Percentiles rank a stretch among this genome's conserved stretches.
Conservation (phyloP, 1,140 invertebrate species). For the Drosophila navojoa region DNA sequence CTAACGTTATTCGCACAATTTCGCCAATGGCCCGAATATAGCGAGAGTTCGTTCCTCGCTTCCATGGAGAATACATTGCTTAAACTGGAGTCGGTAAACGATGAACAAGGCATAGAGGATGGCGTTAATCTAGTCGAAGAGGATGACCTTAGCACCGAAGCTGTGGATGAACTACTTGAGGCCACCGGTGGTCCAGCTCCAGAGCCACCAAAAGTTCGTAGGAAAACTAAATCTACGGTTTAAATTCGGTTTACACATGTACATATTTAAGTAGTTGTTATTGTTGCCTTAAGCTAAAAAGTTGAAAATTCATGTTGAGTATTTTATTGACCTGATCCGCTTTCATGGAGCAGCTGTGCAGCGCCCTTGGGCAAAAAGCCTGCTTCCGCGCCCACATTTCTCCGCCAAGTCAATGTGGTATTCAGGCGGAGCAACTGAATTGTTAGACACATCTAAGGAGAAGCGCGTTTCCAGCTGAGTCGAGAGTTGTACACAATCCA, state of each 20-base stretch:
- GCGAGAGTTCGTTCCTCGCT: conserved; percentile 85
- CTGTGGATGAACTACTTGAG: conserved; percentile 55
- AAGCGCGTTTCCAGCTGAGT: conserved; percentile 71
- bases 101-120: conserved; percentile 68
- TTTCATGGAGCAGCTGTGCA: conserved; percentile 20
- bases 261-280: conserved; percentile 35
- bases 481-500: conserved; percentile 84
- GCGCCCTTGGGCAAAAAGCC: conserved; percentile 44
- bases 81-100: conserved; percentile 70
- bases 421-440: conserved; percentile 46
- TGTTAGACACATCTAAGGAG: conserved; percentile 10
- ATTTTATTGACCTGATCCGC: not conserved
- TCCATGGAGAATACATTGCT: conserved; percentile 85
- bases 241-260: conserved; percentile 21
- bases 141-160: conserved; percentile 61
- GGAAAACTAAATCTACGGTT: conserved; percentile 34
- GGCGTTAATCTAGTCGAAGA: conserved; percentile 65
- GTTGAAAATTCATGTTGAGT: conserved; percentile 18
- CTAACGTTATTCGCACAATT: conserved; percentile 85
- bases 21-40: conserved; percentile 86
- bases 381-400: conserved; percentile 70
- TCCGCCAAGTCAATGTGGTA: conserved; percentile 63
- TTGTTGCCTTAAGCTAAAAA: conserved; percentile 21
- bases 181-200: conserved; percentile 3
- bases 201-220: conserved; percentile 17